phyloP scores from a whole-genome alignment of 2,888 invertebrate genomes.

The Argyra leucocephala region DNA sequence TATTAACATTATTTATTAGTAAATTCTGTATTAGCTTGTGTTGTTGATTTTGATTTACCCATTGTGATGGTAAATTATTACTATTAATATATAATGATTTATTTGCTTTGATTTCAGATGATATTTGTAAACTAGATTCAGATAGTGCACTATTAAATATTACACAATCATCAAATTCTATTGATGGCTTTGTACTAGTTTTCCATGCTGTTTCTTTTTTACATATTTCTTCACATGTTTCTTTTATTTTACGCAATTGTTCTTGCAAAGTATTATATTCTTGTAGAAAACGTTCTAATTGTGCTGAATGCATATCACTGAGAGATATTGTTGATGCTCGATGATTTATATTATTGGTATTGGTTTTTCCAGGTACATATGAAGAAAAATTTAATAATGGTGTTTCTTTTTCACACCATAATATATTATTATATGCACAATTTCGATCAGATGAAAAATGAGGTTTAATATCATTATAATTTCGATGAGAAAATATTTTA shows the following conservation, averaged over 20 bases:
- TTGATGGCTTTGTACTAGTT: slow-evolving; percentile 32
- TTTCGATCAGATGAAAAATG: slow-evolving; percentile 29
- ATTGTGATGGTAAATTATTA: slow-evolving; percentile 43
- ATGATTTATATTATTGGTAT: slow-evolving; percentile 38
- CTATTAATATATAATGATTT: slow-evolving; percentile 45
- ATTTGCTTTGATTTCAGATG: slow-evolving; percentile 50
- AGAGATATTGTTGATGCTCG: slow-evolving; percentile 48
- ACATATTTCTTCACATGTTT: slow-evolving; percentile 60
- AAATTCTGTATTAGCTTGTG: no score
- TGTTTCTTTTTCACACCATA: slow-evolving; percentile 34
- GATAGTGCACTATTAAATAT: slow-evolving; percentile 39
- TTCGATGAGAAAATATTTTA: slow-evolving; percentile 39
- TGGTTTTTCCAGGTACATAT: slow-evolving; percentile 43
- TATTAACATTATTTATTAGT: no score
- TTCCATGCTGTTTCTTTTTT: slow-evolving; percentile 40
- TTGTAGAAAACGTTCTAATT: slow-evolving; percentile 67
- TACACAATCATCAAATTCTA: slow-evolving; percentile 42
- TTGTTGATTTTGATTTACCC: slow-evolving; percentile 41
- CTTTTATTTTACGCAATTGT: slow-evolving; percentile 70
- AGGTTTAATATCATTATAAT: slow-evolving; percentile 35
- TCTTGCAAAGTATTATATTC: slow-evolving; percentile 69
- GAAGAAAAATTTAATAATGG: slow-evolving; percentile 54
- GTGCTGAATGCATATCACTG: slow-evolving; percentile 70
- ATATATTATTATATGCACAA: slow-evolving; percentile 28
- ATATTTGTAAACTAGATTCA: slow-evolving; percentile 30